Evolutionary conservation across 1,140 invertebrate genomes (phyloP).

Genomic region (Grapholita molesta): DNA sequence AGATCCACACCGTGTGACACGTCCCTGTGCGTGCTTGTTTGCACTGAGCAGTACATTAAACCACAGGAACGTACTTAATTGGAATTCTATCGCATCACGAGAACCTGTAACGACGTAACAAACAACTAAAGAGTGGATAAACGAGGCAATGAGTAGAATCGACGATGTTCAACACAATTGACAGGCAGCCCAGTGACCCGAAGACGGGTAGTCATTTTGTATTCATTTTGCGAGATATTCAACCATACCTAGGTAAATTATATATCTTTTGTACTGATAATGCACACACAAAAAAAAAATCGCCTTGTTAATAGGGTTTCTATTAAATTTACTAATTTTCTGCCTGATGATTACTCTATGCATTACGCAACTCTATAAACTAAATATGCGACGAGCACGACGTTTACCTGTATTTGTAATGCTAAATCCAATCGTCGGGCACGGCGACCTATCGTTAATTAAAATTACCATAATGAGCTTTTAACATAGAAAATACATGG

Average conservation of each 20-base stretch:
- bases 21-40: background rate
- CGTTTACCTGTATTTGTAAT: conserved; percentile 55
- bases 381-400: conserved; percentile 19
- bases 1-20: background rate
- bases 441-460: conserved; percentile 20
- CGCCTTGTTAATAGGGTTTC: background rate
- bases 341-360: background rate
- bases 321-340: background rate
- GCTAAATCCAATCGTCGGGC: conserved; percentile 52
- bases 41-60: background rate
- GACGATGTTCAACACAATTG: conserved; percentile 39
- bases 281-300: background rate
- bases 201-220: background rate
- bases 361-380: background rate
- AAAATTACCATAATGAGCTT: too few relatives aligned
- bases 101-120: conserved; percentile 5
- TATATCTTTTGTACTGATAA: background rate
- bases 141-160: conserved; percentile 36
- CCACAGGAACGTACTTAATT: conserved; percentile 23
- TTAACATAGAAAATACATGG: too few relatives aligned
- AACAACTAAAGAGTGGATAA: conserved; percentile 20
- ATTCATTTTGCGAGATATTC: background rate
- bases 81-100: conserved; percentile 32
- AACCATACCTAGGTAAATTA: background rate
- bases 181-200: conserved; percentile 36